A percentile compares a stretch with the other conserved stretches of the same genome.
Conservation (phyloP, 2,113 vertebrate genomes). For the Xiphophorus couchianus region DNA sequence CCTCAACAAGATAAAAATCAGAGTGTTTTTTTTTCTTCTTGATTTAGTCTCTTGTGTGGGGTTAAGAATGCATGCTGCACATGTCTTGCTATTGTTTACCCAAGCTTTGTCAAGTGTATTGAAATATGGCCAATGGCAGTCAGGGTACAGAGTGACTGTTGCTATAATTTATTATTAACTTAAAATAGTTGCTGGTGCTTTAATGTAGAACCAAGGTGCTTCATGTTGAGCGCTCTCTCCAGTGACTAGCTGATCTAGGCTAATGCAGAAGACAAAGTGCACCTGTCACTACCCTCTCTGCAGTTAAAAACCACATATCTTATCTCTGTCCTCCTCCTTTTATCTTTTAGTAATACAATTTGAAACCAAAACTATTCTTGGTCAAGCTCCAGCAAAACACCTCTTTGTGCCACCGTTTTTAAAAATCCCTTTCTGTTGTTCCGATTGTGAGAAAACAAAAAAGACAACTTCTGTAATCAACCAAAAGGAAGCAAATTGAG, state of each 20-base stretch:
- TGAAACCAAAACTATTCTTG: not conserved
- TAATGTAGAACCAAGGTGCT: slow-evolving; percentile 19
- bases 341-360: not conserved
- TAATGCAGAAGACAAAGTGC: slow-evolving; percentile 72
- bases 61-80: slow-evolving; percentile 25
- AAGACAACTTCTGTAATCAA: slow-evolving; percentile 11
- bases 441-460: slow-evolving; percentile 13
- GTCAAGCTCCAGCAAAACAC: not conserved
- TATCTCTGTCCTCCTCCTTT: not conserved
- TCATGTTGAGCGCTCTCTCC: slow-evolving; percentile 27
- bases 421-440: too few species aligned
- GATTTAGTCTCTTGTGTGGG: slow-evolving; percentile 27
- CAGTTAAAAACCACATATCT: slow-evolving; percentile 34
- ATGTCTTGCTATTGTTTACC: slow-evolving; percentile 23
- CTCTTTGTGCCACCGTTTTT: not conserved
- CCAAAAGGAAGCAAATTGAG: slow-evolving; percentile 23
- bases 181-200: slow-evolving; percentile 17
- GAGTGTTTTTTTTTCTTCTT: slow-evolving; percentile 29
- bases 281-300: slow-evolving; percentile 66
- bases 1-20: slow-evolving; percentile 43
- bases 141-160: not conserved
- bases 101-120: not conserved
- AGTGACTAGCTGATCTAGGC: slow-evolving; percentile 52
- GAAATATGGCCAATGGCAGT: not conserved
- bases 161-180: not conserved